Evolutionary conservation across 2,113 vertebrate genomes (phyloP).

Genomic region (Salvelinus sp.): DNA sequence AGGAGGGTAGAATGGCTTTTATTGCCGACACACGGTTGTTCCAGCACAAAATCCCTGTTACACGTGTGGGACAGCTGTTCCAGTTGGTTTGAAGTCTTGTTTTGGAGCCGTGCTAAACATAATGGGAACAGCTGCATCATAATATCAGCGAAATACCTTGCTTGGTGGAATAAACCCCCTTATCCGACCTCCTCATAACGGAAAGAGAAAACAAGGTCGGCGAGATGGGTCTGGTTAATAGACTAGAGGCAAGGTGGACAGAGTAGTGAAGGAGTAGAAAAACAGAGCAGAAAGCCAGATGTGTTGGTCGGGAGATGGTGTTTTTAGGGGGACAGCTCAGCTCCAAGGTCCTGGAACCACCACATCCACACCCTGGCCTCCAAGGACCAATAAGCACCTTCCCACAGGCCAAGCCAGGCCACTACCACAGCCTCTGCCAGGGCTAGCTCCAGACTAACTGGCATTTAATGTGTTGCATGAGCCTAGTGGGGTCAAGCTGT

Average conservation of each 20-base stretch:
- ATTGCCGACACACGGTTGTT: not conserved
- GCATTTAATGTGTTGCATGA: conserved; percentile 71
- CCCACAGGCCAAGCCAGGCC: conserved; percentile 58
- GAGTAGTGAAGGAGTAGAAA: conserved; percentile 7
- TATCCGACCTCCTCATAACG: conserved; percentile 7
- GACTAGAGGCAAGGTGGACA: conserved; percentile 5
- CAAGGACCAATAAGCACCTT: conserved; percentile 69
- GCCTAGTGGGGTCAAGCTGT: conserved; percentile 59
- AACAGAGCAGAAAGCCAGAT: conserved; percentile 45
- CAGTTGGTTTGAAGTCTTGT: not conserved
- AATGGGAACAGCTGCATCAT: not conserved
- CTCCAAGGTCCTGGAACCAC: conserved; percentile 8
- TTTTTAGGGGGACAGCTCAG: conserved; percentile 5
- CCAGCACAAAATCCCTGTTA: not conserved
- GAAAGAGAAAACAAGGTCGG: conserved; percentile 24
- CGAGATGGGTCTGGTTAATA: not conserved
- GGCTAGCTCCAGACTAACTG: conserved; percentile 63
- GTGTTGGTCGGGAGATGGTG: conserved; percentile 23
- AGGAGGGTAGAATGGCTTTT: no score
- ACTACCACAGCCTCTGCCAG: conserved; percentile 56
- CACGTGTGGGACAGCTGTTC: not conserved
- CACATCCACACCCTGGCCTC: conserved; percentile 27
- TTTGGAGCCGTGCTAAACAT: not conserved
- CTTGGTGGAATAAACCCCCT: not conserved
- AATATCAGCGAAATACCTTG: not conserved